Percentiles rank a stretch among this genome's conserved stretches.
Conservation (phyloP, 2,797 vertebrate species). For the Kryptolebias ocellatus region DNA sequence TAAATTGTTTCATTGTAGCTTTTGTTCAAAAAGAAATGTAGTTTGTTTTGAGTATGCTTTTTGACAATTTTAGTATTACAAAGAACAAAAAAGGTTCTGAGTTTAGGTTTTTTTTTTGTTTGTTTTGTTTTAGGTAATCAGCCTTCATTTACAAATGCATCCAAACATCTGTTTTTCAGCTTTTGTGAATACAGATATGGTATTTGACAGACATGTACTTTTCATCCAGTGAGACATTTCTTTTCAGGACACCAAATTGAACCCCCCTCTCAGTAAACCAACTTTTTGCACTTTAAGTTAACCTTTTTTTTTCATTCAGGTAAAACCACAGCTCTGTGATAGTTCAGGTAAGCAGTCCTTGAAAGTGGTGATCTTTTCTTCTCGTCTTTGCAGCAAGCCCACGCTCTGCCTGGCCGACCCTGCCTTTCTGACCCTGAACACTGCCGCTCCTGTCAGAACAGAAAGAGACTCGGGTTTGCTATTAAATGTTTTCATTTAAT, state of each 20-base stretch:
- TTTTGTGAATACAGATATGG: background rate
- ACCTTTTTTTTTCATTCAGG: constrained; percentile 31
- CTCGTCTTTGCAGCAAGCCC: constrained; percentile 54
- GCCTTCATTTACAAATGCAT: background rate
- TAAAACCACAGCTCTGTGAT: constrained; percentile 41
- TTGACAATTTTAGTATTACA: too few relatives aligned
- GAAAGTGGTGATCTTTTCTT: constrained; percentile 60
- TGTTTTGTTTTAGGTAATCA: too few relatives aligned
- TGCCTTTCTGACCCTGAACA: constrained; percentile 37
- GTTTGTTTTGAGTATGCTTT: too few relatives aligned
- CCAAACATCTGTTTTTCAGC: background rate
- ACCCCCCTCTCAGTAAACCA: constrained; percentile 9
- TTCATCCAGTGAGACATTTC: background rate
- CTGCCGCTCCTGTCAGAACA: constrained; percentile 47
- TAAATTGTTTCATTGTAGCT: too few relatives aligned
- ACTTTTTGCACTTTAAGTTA: constrained; percentile 3
- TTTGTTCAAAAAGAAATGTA: too few relatives aligned
- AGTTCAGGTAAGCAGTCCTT: constrained; percentile 68
- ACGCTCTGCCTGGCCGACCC: constrained; percentile 55
- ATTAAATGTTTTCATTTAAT: constrained; percentile 49
- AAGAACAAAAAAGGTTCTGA: too few relatives aligned
- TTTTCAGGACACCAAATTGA: background rate
- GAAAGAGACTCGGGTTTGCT: constrained; percentile 50
- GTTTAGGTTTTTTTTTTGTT: too few relatives aligned
- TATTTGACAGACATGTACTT: background rate